Evolutionary conservation across 2,888 invertebrate genomes (phyloP), one percentile per base, ranked within the genome.

Genomic region (Ormyrus rosae): DNA sequence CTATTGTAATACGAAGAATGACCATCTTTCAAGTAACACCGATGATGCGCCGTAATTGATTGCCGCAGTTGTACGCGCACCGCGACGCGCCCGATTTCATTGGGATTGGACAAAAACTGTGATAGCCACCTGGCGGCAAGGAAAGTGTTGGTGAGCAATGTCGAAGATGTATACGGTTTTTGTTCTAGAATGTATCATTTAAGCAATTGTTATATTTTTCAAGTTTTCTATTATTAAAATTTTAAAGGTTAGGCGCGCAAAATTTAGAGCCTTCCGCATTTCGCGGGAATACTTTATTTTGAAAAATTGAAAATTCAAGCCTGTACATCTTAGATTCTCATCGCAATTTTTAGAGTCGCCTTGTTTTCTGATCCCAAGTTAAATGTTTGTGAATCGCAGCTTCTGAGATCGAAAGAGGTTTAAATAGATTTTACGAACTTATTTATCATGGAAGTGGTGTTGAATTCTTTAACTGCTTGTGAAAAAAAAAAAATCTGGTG

Each of bases 31-130:
- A 34, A 34, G 34, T 4, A 34, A 34, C 34, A 34, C 4, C 4
- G 2, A 34, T 0, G 34, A 34, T 4, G 34, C 34, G 34, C 3
- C 4, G 34, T 4, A 34, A 4, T 34, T 34, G 34, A 34, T 34
- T 34, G 13, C 56, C 61, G 51, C 67, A 34, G 50, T 56, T 50
- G 58, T 53, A 2, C 65, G 3, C 50, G 64, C 45, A 48, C 5
- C 50, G 45, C 64, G 64, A 72, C 10, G 68, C 67, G 56, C 71
- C 60, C 61, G 60, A 68, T 65, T 68, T 51, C 45, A 72, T 72
- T 73, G 70, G 74, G 63, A 75, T 74, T 74, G 70, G 70, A 75
- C 65, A 55, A 65, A 70, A 58, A 80, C 80, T 80, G 80, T 80
- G 80, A 80, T 76, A 80, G 75, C 80, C 69, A 71, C 60, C 61